Conservation (phyloP, 1,140 invertebrate genomes). For the Mylabris phalerata region DNA sequence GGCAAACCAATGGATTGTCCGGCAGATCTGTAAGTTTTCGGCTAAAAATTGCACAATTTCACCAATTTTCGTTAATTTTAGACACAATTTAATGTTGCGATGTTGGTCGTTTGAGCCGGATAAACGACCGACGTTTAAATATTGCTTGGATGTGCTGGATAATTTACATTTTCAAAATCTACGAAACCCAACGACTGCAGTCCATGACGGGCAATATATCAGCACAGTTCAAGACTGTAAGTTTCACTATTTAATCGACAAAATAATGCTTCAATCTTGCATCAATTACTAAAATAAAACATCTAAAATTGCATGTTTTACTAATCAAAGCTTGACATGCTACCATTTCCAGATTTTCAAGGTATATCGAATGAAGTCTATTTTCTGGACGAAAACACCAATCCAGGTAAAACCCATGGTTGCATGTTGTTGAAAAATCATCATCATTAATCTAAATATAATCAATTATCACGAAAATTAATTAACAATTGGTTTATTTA, state of each 20-base stretch:
- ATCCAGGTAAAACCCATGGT: conserved; percentile 38
- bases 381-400: conserved; percentile 44
- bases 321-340: conserved; percentile 14
- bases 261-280: neutral
- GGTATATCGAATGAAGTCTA: conserved; percentile 42
- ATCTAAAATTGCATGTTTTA: conserved; percentile 7
- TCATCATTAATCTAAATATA: neutral
- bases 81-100: conserved; percentile 66
- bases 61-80: conserved; percentile 37
- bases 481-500: conserved; percentile 17
- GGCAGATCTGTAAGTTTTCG: conserved; percentile 61
- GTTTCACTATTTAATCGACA: conserved; percentile 16
- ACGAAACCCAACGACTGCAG: conserved; percentile 30
- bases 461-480: no score
- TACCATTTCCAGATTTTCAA: conserved; percentile 37
- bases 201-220: conserved; percentile 38
- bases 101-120: conserved; percentile 74
- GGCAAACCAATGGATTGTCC: conserved; percentile 77
- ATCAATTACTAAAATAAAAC: conserved; percentile 1
- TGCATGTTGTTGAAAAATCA: neutral
- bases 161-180: conserved; percentile 33
- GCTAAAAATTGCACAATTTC: neutral
- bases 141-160: conserved; percentile 61
- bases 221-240: conserved; percentile 40
- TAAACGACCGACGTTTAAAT: conserved; percentile 69